Evolutionary conservation across 2,113 vertebrate genomes (phyloP).

Genomic region (Monopterus albus): DNA sequence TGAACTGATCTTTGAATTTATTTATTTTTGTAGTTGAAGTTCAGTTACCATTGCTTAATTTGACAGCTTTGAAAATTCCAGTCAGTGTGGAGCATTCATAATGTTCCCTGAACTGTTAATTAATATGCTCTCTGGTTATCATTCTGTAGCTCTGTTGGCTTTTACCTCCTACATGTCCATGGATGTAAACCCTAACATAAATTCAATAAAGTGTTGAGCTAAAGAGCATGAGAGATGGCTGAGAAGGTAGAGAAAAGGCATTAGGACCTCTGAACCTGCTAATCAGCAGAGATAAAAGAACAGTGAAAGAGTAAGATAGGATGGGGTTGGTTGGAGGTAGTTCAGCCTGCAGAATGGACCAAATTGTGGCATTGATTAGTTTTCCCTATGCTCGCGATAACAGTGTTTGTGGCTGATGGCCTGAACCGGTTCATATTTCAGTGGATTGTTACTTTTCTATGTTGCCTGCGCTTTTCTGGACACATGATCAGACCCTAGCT

Average conservation of each 20-base stretch:
- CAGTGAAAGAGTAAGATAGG: conserved; percentile 18
- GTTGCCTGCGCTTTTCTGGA: not conserved
- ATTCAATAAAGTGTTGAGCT: conserved; percentile 34
- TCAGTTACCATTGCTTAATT: conserved; percentile 42
- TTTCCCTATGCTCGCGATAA: conserved; percentile 2
- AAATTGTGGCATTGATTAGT: not conserved
- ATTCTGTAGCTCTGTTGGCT: conserved; percentile 8
- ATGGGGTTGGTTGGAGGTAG: not conserved
- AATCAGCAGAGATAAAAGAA: conserved; percentile 39
- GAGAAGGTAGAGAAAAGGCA: not conserved
- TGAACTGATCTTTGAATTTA: conserved; percentile 56
- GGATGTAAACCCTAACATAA: conserved; percentile 42
- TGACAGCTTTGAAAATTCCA: conserved; percentile 35
- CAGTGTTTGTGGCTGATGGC: not conserved
- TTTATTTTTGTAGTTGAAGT: conserved; percentile 46
- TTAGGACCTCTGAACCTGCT: conserved; percentile 11
- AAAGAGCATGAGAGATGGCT: not conserved
- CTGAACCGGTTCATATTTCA: not conserved
- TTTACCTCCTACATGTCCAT: conserved; percentile 15
- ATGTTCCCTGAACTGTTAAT: conserved; percentile 29
- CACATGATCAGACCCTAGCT: conserved; percentile 4
- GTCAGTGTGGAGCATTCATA: conserved; percentile 16
- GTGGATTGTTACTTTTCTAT: conserved; percentile 4
- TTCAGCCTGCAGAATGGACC: not conserved
- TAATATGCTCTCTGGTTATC: conserved; percentile 13